Percentiles rank a stretch among this genome's conserved stretches.
Evolutionary conservation across 2,888 invertebrate genomes (phyloP).

Genomic region (Chloroclystis v-ata): DNA sequence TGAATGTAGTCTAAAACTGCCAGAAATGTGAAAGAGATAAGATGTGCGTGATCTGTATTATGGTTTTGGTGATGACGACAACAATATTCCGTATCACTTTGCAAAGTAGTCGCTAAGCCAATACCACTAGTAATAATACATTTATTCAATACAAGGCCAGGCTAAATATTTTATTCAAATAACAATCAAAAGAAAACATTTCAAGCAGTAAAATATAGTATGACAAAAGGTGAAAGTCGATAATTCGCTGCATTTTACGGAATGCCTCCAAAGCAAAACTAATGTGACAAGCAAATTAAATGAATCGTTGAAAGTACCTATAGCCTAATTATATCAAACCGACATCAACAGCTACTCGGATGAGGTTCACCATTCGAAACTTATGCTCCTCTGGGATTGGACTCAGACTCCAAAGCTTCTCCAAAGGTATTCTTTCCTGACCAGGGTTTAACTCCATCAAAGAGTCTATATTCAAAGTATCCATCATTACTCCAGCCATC

Average conservation of each 20-base stretch:
- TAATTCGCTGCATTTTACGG: neutral
- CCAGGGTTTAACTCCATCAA: conserved; percentile 32
- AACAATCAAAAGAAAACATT: neutral
- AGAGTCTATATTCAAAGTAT: conserved; percentile 32
- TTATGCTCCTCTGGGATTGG: conserved; percentile 42
- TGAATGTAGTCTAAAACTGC: too few relatives aligned
- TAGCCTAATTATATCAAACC: conserved; percentile 40
- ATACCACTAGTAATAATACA: too few relatives aligned
- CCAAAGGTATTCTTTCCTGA: conserved; percentile 42
- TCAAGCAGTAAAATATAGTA: neutral
- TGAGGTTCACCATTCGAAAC: conserved; percentile 39
- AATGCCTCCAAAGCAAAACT: neutral
- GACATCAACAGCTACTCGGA: conserved; percentile 44
- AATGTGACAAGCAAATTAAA: neutral
- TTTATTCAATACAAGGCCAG: too few relatives aligned
- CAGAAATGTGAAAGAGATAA: too few relatives aligned
- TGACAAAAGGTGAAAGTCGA: neutral
- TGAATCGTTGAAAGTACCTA: conserved; percentile 5
- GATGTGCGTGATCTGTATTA: too few relatives aligned
- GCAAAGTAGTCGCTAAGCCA: too few relatives aligned
- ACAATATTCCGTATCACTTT: too few relatives aligned
- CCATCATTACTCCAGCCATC: conserved; percentile 40
- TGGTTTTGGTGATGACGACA: too few relatives aligned
- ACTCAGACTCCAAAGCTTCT: conserved; percentile 44
- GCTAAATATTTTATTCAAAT: too few relatives aligned